A percentile compares a stretch with the other conserved stretches of the same genome.
phyloP scores from a whole-genome alignment of 1,140 invertebrate genomes.

The Diorhabda sublineata region DNA sequence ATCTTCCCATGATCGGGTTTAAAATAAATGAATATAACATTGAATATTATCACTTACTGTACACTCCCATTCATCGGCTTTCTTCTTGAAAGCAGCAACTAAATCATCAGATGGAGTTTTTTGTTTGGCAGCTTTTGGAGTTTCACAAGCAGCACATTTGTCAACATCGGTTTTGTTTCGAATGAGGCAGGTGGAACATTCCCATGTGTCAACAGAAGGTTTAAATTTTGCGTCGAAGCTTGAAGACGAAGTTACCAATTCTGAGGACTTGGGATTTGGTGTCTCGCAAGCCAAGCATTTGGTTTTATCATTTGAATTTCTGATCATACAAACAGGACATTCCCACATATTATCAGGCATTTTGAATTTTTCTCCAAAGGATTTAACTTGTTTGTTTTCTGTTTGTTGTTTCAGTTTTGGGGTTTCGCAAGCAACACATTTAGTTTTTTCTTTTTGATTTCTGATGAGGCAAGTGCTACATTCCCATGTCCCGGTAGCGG shows the following conservation, averaged over 20 bases:
- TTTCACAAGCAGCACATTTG: constrained; percentile 63
- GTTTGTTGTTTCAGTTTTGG: constrained; percentile 28
- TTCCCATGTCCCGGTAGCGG: constrained; percentile 48
- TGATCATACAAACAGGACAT: constrained; percentile 58
- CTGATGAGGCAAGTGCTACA: constrained; percentile 55
- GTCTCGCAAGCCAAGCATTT: constrained; percentile 63
- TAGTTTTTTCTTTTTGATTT: constrained; percentile 52
- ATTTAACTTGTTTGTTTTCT: constrained; percentile 8
- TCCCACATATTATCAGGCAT: constrained; percentile 48
- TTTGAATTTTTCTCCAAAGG: constrained; percentile 40
- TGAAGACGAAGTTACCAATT: neutral
- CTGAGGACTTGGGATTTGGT: constrained; percentile 40
- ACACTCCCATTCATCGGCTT: constrained; percentile 46
- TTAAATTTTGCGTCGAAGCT: constrained; percentile 40
- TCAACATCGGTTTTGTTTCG: constrained; percentile 54
- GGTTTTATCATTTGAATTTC: constrained; percentile 53
- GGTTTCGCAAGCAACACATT: constrained; percentile 52
- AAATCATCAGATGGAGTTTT: constrained; percentile 29
- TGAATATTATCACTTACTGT: neutral
- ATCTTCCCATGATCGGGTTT: too few relatives aligned
- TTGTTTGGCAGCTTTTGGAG: constrained; percentile 47
- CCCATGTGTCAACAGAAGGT: constrained; percentile 52
- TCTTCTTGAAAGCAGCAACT: constrained; percentile 34
- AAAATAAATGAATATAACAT: too few relatives aligned
- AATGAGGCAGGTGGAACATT: constrained; percentile 63